These are phyloP conservation scores for Eristalis pertinax DNA, from an alignment of 2,888 invertebrate species.

Conservation along the genomic window DNA sequence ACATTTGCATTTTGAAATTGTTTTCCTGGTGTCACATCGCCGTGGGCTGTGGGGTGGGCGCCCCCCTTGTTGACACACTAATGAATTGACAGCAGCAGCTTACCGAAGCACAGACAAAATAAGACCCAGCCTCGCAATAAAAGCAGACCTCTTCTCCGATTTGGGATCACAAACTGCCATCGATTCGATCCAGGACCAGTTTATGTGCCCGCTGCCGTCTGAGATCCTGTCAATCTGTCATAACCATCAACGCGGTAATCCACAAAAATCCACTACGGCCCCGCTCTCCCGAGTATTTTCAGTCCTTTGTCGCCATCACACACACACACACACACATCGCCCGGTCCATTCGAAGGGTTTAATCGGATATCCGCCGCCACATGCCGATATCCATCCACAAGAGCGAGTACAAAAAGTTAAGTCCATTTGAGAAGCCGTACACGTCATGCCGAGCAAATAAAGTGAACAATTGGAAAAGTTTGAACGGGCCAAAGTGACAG, in stretches of 20 bases:
- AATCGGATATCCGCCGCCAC: constrained; percentile 13
- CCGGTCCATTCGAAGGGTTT: constrained; percentile 12
- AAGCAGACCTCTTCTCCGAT: too few species aligned
- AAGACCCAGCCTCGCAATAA: too few species aligned
- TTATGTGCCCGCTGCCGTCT: not conserved
- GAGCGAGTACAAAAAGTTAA: constrained; percentile 9
- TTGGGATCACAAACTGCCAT: not conserved
- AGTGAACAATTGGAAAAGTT: constrained; percentile 57
- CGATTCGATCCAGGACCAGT: not conserved
- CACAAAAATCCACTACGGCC: not conserved
- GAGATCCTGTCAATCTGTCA: constrained; percentile 30
- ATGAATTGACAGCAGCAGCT: not conserved
- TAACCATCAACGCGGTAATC: constrained; percentile 25
- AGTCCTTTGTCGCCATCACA: not conserved
- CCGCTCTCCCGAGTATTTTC: not conserved
- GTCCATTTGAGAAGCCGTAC: not conserved
- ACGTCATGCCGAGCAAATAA: constrained; percentile 45
- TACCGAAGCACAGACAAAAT: not conserved
- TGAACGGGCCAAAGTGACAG: constrained; percentile 48
- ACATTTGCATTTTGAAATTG: not conserved
- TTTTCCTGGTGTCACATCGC: not conserved
- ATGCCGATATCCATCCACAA: not conserved
- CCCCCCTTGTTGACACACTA: not conserved
- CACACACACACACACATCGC: too few species aligned
- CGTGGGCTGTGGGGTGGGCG: too few species aligned